These are phyloP conservation scores for Antheraea assamensis DNA, from an alignment of 2,888 invertebrate genomes.

Conservation along the genomic window DNA sequence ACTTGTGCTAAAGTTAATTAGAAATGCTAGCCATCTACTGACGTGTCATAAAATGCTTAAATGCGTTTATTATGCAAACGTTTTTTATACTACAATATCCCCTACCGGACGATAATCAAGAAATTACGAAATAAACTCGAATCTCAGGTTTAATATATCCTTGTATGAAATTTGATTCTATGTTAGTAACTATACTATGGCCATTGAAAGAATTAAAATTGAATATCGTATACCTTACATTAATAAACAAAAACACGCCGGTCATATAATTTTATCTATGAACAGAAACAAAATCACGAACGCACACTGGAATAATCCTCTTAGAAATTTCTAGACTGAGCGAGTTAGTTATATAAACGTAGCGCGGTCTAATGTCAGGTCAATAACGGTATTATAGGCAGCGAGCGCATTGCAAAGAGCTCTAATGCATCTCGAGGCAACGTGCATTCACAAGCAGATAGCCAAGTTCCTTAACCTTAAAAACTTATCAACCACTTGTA, in stretches of 20 bases:
- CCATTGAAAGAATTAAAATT: background rate
- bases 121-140: background rate
- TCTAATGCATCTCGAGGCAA: conserved; percentile 64
- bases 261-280: background rate
- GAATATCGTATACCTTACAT: background rate
- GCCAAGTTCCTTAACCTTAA: conserved; percentile 52
- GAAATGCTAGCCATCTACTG: background rate
- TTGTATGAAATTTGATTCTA: background rate
- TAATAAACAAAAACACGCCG: background rate
- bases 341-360: conserved; percentile 15
- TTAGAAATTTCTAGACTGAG: conserved; percentile 20
- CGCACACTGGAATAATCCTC: conserved; percentile 24
- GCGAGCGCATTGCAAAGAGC: conserved; percentile 64
- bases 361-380: conserved; percentile 48
- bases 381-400: conserved; percentile 68
- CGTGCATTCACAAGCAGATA: conserved; percentile 47
- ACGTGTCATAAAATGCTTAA: background rate
- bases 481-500: conserved; percentile 50
- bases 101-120: background rate
- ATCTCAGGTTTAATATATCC: background rate
- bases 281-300: background rate
- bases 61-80: background rate
- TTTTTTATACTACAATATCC: background rate
- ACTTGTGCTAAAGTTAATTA: background rate
- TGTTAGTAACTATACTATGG: background rate